phyloP scores from a whole-genome alignment of 2,888 invertebrate genomes.

The Sericinus montela region DNA sequence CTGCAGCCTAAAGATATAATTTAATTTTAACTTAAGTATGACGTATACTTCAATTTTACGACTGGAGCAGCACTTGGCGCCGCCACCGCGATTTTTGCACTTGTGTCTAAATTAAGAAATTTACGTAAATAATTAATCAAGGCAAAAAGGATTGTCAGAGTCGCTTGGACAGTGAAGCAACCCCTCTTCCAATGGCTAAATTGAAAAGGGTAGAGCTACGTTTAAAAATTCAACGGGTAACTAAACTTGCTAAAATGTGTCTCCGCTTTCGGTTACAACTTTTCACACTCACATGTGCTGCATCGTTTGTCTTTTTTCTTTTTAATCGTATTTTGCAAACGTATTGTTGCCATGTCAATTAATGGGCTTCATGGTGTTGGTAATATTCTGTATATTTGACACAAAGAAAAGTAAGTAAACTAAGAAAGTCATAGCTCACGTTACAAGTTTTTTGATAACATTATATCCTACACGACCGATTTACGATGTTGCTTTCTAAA shows the following conservation, averaged over 20 bases:
- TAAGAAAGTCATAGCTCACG: no score
- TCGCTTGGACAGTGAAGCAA: constrained; percentile 68
- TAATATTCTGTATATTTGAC: no score
- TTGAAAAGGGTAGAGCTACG: constrained; percentile 71
- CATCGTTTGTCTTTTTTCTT: neutral
- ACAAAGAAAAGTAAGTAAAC: no score
- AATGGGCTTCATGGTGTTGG: no score
- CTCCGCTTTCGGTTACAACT: constrained; percentile 36
- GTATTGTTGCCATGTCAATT: no score
- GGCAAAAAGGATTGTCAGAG: constrained; percentile 76
- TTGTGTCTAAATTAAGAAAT: constrained; percentile 73
- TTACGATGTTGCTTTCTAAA: no score
- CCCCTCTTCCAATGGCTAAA: constrained; percentile 70
- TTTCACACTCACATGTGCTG: constrained; percentile 28
- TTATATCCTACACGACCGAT: no score
- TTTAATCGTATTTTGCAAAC: no score
- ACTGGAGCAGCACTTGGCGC: constrained; percentile 29
- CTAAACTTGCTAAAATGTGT: constrained; percentile 35
- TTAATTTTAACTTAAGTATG: no score
- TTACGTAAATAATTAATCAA: constrained; percentile 70
- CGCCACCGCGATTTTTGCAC: constrained; percentile 45
- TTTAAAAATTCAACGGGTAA: constrained; percentile 71
- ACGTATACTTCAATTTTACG: no score
- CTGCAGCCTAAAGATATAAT: no score
- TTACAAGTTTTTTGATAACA: no score